Evolutionary conservation across 2,113 vertebrate genomes (phyloP).

Genomic region (Grammomys surdaster): DNA sequence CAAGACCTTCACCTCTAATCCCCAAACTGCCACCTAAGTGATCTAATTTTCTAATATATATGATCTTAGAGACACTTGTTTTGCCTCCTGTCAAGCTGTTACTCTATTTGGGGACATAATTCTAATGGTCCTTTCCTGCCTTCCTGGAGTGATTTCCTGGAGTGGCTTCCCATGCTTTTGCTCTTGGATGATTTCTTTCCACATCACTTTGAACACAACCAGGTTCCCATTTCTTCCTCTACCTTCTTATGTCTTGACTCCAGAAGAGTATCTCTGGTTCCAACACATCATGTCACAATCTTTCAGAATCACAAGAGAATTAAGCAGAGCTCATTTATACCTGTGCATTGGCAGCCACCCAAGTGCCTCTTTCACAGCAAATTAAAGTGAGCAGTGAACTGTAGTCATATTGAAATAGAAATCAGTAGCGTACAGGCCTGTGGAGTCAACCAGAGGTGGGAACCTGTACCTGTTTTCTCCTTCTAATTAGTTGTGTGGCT

Average conservation of each 20-base stretch:
- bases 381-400: constrained; percentile 45
- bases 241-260: background rate
- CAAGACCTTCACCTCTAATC: background rate
- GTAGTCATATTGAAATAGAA: background rate
- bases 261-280: background rate
- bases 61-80: background rate
- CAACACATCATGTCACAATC: constrained; percentile 22
- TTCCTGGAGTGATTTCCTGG: background rate
- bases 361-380: constrained; percentile 20
- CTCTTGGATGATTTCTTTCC: background rate
- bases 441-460: background rate
- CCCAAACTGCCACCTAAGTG: background rate
- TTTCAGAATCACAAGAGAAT: constrained; percentile 63
- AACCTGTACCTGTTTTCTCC: background rate
- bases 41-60: background rate
- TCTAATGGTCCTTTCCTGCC: background rate
- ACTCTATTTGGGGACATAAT: too few species aligned
- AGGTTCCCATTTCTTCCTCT: background rate
- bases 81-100: background rate
- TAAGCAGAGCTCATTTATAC: constrained; percentile 50
- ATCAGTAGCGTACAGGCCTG: background rate
- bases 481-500: background rate
- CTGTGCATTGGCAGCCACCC: constrained; percentile 50
- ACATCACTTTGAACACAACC: background rate
- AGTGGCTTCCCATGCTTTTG: background rate